A percentile compares a stretch with the other conserved stretches of the same genome.
These are phyloP conservation scores for Endotricha flammealis DNA, from an alignment of 2,888 invertebrate species.

Conservation along the genomic window DNA sequence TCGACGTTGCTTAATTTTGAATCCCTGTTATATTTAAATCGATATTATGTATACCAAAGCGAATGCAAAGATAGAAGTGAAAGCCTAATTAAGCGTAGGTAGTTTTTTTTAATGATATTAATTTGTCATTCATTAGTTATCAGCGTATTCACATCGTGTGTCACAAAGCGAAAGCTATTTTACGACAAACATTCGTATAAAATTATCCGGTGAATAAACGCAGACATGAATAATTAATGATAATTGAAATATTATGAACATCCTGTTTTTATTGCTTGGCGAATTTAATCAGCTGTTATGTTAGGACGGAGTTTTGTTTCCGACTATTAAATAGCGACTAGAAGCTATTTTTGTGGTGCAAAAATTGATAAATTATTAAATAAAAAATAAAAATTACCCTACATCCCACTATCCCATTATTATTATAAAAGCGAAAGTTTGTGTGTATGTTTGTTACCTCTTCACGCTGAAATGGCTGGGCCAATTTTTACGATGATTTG, in stretches of 20 bases:
- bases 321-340: no score
- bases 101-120: slow-evolving; percentile 14
- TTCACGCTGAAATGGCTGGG: no score
- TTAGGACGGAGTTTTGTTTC: no score
- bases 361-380: no score
- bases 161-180: slow-evolving; percentile 24
- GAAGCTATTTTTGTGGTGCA: no score
- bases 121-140: slow-evolving; percentile 20
- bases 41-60: not conserved
- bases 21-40: no score
- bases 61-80: slow-evolving; percentile 6
- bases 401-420: no score
- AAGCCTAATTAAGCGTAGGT: not conserved
- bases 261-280: not conserved
- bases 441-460: no score
- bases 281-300: not conserved
- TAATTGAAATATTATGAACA: not conserved
- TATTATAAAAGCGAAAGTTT: no score
- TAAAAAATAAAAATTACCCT: no score
- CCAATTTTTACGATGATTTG: no score
- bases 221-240: not conserved
- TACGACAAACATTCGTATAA: slow-evolving; percentile 7
- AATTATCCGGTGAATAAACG: slow-evolving; percentile 7
- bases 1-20: no score
- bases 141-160: slow-evolving; percentile 15